A percentile compares a stretch with the other conserved stretches of the same genome.
These are phyloP conservation scores for Nemotelus pantherinus DNA, from an alignment of 2,888 invertebrate species.

Conservation along the genomic window DNA sequence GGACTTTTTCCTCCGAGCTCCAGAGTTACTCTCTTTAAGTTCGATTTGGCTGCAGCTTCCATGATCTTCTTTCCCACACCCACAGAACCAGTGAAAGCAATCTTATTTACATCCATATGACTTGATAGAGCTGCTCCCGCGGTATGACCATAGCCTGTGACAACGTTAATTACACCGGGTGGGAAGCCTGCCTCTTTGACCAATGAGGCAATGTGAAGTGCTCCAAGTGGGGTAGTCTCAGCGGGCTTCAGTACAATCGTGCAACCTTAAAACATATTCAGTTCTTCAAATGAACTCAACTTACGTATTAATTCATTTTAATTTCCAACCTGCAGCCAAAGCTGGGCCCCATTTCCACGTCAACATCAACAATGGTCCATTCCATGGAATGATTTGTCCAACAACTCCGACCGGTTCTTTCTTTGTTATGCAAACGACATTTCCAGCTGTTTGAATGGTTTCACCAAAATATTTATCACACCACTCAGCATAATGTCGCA, in stretches of 20 bases:
- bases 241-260: conserved; percentile 84
- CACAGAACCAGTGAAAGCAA: conserved; percentile 83
- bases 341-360: conserved; percentile 83
- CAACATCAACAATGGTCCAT: conserved; percentile 83
- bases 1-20: conserved; percentile 93
- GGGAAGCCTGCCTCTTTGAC: conserved; percentile 84
- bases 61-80: conserved; percentile 64
- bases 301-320: neutral
- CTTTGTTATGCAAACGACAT: conserved; percentile 72
- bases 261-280: conserved; percentile 66
- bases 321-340: conserved; percentile 66
- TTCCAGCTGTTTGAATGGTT: conserved; percentile 81
- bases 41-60: conserved; percentile 76
- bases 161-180: conserved; percentile 79
- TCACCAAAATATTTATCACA: conserved; percentile 88
- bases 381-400: conserved; percentile 86
- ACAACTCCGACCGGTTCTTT: conserved; percentile 83
- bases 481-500: conserved; percentile 84
- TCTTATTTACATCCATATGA: conserved; percentile 77
- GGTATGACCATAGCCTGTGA: conserved; percentile 78
- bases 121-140: conserved; percentile 77
- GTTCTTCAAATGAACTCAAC: neutral
- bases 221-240: conserved; percentile 85
- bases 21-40: conserved; percentile 83
- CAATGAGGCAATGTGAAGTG: conserved; percentile 77